phyloP scores from a whole-genome alignment of 2,113 vertebrate species.

The Campylomormyrus tamandua region DNA sequence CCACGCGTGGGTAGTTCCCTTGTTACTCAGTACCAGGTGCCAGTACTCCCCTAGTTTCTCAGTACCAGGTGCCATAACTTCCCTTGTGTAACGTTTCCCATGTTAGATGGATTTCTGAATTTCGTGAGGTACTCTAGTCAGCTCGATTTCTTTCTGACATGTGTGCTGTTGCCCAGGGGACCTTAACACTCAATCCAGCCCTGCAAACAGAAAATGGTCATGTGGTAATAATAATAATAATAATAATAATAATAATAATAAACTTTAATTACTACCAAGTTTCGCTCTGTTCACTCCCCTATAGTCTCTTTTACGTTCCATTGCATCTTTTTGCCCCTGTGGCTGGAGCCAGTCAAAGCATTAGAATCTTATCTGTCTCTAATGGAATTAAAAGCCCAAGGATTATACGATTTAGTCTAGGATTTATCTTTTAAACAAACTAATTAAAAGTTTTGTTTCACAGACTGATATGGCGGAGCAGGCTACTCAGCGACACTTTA shows the following conservation, averaged over 20 bases:
- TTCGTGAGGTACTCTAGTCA: no score
- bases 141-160: no score
- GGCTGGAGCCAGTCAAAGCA: constrained; percentile 4
- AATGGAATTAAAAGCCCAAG: constrained; percentile 18
- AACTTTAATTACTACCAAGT: constrained; percentile 5
- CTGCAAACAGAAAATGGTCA: no score
- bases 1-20: no score
- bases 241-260: not conserved
- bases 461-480: not conserved
- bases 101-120: no score
- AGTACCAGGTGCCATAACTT: not conserved
- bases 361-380: constrained; percentile 25
- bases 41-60: not conserved
- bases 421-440: constrained; percentile 23
- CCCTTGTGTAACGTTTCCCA: no score
- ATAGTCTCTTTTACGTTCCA: not conserved
- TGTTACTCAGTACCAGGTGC: no score
- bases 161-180: no score
- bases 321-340: not conserved
- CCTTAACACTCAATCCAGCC: not conserved
- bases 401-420: constrained; percentile 21
- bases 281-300: not conserved
- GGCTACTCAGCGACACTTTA: not conserved
- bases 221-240: not conserved
- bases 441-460: constrained; percentile 26